phyloP scores from a whole-genome alignment of 2,797 vertebrate species.

The Phrynocephalus guinanensis region DNA sequence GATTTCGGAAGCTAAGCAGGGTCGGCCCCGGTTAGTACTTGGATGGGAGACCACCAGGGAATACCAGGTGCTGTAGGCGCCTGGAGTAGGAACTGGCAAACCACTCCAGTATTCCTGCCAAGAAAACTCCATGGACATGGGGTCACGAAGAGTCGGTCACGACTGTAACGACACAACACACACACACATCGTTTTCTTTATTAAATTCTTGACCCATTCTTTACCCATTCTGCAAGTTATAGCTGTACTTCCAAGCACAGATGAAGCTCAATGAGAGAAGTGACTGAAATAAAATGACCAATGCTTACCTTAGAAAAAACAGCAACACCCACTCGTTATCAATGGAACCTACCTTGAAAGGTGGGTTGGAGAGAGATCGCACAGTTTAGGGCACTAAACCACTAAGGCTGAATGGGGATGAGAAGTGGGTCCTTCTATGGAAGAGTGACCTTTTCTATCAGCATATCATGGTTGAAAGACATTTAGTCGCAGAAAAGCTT shows the following conservation, averaged over 20 bases:
- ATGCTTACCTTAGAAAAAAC: background rate
- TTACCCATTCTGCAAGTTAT: conserved; percentile 1
- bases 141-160: too few relatives aligned
- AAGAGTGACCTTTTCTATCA: background rate
- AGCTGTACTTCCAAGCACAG: background rate
- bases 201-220: background rate
- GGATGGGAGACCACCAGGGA: too few relatives aligned
- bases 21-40: too few relatives aligned
- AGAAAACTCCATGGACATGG: too few relatives aligned
- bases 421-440: background rate
- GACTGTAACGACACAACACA: too few relatives aligned
- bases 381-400: background rate
- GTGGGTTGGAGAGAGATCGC: background rate
- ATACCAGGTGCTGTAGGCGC: too few relatives aligned
- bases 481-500: background rate
- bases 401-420: background rate
- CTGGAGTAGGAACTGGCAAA: too few relatives aligned
- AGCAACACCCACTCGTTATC: background rate
- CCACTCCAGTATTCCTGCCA: too few relatives aligned
- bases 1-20: too few relatives aligned
- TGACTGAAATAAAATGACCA: background rate
- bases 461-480: background rate
- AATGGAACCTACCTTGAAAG: background rate
- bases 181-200: background rate
- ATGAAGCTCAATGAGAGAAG: background rate